Evolutionary conservation across 2,797 vertebrate species (phyloP).

Genomic region (Tokudaia tokunoshimensis): DNA sequence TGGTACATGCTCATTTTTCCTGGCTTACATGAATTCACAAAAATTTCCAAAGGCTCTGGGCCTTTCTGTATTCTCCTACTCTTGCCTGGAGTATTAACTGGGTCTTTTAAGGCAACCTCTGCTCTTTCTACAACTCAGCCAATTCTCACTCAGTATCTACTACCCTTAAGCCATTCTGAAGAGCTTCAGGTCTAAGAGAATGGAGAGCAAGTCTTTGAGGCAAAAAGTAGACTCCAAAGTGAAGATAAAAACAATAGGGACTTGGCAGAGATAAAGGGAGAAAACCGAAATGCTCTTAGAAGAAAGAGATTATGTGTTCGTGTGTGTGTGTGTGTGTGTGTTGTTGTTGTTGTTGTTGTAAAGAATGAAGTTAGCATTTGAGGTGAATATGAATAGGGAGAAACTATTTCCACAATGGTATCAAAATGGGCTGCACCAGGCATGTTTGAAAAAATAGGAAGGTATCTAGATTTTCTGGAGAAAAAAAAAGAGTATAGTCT

Average conservation of each 20-base stretch:
- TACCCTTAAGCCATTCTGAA: background rate
- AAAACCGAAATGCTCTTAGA: background rate
- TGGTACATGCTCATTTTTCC: background rate
- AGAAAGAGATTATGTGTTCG: background rate
- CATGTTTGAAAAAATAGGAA: constrained; percentile 2
- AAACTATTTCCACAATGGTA: background rate
- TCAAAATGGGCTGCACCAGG: background rate
- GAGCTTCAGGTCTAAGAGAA: background rate
- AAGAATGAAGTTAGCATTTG: background rate
- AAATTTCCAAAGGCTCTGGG: background rate
- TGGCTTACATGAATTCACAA: background rate
- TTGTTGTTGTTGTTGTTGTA: background rate
- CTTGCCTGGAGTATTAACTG: background rate
- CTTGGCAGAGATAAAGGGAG: background rate
- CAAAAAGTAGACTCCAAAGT: background rate
- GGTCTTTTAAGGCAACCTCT: constrained; percentile 9
- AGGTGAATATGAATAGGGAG: background rate
- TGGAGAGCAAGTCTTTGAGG: background rate
- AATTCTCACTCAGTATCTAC: background rate
- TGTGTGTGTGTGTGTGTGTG: too few species aligned
- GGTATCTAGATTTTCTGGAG: constrained; percentile 17
- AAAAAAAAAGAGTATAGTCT: background rate
- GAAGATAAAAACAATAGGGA: background rate
- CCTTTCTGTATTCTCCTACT: background rate
- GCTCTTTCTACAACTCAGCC: background rate